phyloP scores from a whole-genome alignment of 2,797 vertebrate genomes.

The Lemur catta region DNA sequence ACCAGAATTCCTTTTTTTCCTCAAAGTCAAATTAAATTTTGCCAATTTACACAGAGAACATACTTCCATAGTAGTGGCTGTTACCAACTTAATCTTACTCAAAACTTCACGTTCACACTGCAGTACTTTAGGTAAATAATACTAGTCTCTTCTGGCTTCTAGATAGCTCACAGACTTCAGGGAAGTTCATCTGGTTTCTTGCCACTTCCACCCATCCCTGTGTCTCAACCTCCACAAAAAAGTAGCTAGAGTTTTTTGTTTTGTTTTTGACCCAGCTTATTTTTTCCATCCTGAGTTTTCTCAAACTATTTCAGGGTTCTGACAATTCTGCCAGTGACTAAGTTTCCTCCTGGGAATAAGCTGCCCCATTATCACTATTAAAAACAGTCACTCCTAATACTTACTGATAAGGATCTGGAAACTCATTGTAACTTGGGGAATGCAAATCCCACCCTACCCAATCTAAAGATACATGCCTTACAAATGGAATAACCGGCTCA shows the following conservation, averaged over 20 bases:
- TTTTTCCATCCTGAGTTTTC: constrained; percentile 79
- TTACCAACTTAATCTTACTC: constrained; percentile 27
- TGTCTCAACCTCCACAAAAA: not conserved
- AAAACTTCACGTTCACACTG: constrained; percentile 22
- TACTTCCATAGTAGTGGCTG: constrained; percentile 15
- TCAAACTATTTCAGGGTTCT: constrained; percentile 81
- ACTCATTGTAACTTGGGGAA: constrained; percentile 73
- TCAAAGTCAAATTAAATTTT: constrained; percentile 47
- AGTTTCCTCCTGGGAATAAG: constrained; percentile 81
- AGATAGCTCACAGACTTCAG: not conserved
- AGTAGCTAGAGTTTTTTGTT: not conserved
- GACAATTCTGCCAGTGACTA: constrained; percentile 82
- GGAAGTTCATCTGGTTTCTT: constrained; percentile 37
- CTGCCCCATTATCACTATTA: constrained; percentile 83
- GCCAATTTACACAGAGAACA: constrained; percentile 19
- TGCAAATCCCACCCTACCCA: constrained; percentile 78
- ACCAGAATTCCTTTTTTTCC: not conserved
- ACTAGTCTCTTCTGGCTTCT: not conserved
- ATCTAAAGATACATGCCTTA: constrained; percentile 62
- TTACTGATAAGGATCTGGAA: constrained; percentile 82
- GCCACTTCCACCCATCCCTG: not conserved
- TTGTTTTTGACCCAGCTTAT: constrained; percentile 52
- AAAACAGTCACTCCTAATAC: constrained; percentile 82
- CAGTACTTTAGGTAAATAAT: not conserved
- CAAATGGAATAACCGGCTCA: constrained; percentile 58